Evolutionary conservation across 2,113 vertebrate species (phyloP).

Genomic region (Lycaon pictus): DNA sequence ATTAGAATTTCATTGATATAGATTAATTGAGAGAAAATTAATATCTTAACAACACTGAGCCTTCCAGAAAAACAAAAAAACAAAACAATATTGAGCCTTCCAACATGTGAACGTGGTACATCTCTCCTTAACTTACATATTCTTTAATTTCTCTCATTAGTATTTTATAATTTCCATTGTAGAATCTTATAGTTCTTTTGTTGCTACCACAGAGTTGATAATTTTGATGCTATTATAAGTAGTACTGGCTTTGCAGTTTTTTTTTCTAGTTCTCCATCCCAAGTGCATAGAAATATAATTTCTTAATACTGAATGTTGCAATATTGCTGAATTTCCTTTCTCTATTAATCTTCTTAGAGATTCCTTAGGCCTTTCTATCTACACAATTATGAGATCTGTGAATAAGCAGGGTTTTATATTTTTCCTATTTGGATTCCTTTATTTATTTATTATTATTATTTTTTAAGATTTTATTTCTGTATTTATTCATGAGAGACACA

Average conservation of each 20-base stretch:
- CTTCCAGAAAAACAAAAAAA: background rate
- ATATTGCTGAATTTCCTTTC: rapidly evolving
- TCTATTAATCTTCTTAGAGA: no score
- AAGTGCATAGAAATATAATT: background rate
- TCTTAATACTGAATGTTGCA: background rate
- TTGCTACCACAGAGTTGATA: background rate
- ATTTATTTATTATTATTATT: no score
- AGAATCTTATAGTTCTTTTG: background rate
- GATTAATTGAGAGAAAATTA: background rate
- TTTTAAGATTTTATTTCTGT: no score
- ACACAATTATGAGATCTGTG: background rate
- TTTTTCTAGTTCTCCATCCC: background rate
- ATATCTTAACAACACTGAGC: background rate
- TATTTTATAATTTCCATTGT: background rate
- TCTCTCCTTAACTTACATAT: background rate
- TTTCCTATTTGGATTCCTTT: no score
- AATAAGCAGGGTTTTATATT: no score
- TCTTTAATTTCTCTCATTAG: background rate
- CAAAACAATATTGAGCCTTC: background rate
- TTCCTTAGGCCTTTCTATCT: background rate
- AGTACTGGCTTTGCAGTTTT: background rate
- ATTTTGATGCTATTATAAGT: background rate
- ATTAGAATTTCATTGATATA: background rate
- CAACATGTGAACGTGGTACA: background rate
- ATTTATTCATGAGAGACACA: no score